phyloP scores from a whole-genome alignment of 2,888 invertebrate species.

The Drosophila prolongata region DNA sequence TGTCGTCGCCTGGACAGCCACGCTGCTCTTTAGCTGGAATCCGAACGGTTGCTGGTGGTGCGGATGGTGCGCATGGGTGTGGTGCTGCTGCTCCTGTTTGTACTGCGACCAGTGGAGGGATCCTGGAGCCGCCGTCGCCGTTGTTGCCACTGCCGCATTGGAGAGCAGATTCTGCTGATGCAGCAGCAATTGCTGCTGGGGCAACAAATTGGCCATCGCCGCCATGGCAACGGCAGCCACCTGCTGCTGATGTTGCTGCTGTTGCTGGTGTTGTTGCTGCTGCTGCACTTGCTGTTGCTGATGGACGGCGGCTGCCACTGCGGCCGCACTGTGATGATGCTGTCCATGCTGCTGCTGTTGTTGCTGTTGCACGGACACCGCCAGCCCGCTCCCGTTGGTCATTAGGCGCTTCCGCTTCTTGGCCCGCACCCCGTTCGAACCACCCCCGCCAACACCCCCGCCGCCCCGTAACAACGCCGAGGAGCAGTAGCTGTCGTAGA shows the following conservation, averaged over 20 bases:
- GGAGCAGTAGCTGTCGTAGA: constrained; percentile 86
- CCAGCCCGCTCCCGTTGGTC: constrained; percentile 81
- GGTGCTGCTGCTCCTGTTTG: constrained; percentile 72
- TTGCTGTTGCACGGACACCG: constrained; percentile 77
- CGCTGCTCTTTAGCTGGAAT: constrained; percentile 76
- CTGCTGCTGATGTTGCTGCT: constrained; percentile 79
- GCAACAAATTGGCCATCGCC: constrained; percentile 83
- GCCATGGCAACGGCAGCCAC: constrained; percentile 83
- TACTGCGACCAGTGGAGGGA: constrained; percentile 76
- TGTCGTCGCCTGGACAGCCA: constrained; percentile 74
- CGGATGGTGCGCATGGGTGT: constrained; percentile 77
- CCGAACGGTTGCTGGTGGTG: constrained; percentile 77
- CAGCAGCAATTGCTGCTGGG: constrained; percentile 81
- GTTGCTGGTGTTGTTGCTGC: constrained; percentile 74
- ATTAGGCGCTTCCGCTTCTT: constrained; percentile 85
- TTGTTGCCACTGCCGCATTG: constrained; percentile 66
- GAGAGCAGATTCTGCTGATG: constrained; percentile 82
- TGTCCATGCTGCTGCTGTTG: constrained; percentile 79
- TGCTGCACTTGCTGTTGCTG: constrained; percentile 70
- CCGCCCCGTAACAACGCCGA: constrained; percentile 82
- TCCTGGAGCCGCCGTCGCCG: constrained; percentile 73
- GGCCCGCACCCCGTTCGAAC: constrained; percentile 79
- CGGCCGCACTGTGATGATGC: constrained; percentile 78
- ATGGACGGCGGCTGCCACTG: constrained; percentile 71
- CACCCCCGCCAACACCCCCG: constrained; percentile 57